Percentiles rank a stretch among this genome's conserved stretches.
phyloP scores from a whole-genome alignment of 2,113 vertebrate genomes.

The Anolis carolinensis region DNA sequence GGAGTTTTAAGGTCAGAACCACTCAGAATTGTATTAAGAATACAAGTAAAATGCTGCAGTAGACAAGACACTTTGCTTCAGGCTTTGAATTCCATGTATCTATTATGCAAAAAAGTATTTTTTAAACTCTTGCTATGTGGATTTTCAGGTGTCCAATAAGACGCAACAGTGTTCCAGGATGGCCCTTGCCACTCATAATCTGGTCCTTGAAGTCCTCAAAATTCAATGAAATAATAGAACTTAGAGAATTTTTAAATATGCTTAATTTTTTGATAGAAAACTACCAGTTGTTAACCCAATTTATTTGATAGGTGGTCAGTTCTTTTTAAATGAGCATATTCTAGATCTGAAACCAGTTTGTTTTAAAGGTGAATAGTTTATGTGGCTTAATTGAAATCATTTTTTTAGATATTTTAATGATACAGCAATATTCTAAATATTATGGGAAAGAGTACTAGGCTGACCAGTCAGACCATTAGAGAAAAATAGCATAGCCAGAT shows the following conservation, averaged over 20 bases:
- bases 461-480: too few species aligned
- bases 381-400: too few species aligned
- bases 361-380: too few species aligned
- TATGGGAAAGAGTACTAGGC: too few species aligned
- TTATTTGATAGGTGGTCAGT: not conserved
- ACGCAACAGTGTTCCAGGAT: not conserved
- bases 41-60: not conserved
- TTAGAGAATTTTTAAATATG: too few species aligned
- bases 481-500: too few species aligned
- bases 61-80: not conserved
- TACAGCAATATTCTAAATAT: too few species aligned
- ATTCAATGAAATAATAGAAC: too few species aligned
- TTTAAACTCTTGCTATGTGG: not conserved
- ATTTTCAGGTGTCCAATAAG: not conserved
- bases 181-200: not conserved
- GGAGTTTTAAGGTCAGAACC: not conserved
- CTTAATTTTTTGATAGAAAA: not conserved
- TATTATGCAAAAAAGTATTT: not conserved
- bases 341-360: too few species aligned
- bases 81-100: not conserved
- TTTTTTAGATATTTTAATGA: too few species aligned
- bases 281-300: not conserved
- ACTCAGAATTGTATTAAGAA: not conserved
- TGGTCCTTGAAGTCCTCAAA: too few species aligned
- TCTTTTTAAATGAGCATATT: not conserved